Conservation (phyloP, 2,888 invertebrate genomes). For the Epistrophella euchroma region DNA sequence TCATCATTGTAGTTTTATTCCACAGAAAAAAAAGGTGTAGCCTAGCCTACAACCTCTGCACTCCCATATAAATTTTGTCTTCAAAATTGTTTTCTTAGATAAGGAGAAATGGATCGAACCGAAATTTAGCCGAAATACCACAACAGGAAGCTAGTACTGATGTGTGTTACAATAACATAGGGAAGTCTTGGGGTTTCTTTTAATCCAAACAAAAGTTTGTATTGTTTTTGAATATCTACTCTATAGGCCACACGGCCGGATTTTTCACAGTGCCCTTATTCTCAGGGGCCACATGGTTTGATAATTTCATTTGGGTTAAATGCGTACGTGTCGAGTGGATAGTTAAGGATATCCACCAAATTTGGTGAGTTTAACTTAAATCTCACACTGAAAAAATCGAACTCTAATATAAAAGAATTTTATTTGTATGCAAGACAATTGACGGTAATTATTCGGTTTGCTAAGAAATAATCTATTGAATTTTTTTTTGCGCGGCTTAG, state of each 20-base stretch:
- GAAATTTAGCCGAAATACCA: slow-evolving; percentile 45
- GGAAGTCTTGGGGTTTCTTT: slow-evolving; percentile 59
- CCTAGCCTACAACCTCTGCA: slow-evolving; percentile 41
- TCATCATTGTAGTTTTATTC: slow-evolving; percentile 19
- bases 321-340: too few species aligned
- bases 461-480: too few species aligned
- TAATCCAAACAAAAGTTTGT: slow-evolving; percentile 40
- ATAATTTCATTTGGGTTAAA: too few species aligned
- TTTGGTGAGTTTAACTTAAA: too few species aligned
- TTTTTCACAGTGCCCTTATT: background rate
- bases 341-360: too few species aligned
- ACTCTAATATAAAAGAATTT: too few species aligned
- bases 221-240: background rate
- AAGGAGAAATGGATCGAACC: slow-evolving; percentile 39
- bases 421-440: too few species aligned
- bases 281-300: too few species aligned
- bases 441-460: too few species aligned
- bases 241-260: background rate
- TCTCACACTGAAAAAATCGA: too few species aligned
- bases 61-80: slow-evolving; percentile 42
- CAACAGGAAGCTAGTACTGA: slow-evolving; percentile 52
- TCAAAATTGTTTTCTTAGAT: slow-evolving; percentile 29
- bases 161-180: background rate
- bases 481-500: too few species aligned
- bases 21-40: slow-evolving; percentile 60